These are phyloP conservation scores for Zygothrica quintamaculata DNA, from an alignment of 2,888 invertebrate species.

Conservation along the genomic window DNA sequence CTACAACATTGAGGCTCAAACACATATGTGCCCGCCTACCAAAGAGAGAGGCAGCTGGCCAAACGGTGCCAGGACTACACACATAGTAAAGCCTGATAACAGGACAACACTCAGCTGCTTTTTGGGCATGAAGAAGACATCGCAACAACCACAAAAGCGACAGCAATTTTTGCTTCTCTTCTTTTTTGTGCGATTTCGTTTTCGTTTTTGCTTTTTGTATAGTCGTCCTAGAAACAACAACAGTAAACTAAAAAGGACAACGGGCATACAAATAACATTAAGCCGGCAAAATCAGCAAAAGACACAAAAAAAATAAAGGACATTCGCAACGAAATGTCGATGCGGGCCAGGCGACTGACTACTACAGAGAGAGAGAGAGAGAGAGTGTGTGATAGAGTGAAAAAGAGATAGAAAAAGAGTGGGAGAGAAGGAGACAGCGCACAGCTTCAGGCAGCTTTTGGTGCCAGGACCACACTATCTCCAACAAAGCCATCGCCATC, in stretches of 20 bases:
- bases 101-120: slow-evolving; percentile 66
- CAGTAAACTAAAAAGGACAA: slow-evolving; percentile 77
- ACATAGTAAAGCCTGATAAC: slow-evolving; percentile 35
- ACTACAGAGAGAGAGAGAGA: too few species aligned
- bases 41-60: too few species aligned
- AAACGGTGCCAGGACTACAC: slow-evolving; percentile 21
- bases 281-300: slow-evolving; percentile 71
- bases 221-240: slow-evolving; percentile 72
- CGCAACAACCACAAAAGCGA: slow-evolving; percentile 62
- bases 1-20: slow-evolving; percentile 40
- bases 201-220: slow-evolving; percentile 13
- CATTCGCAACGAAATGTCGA: slow-evolving; percentile 48
- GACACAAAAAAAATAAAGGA: too few species aligned
- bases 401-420: too few species aligned
- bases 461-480: slow-evolving; percentile 45
- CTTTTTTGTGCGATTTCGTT: slow-evolving; percentile 11
- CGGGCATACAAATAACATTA: slow-evolving; percentile 78
- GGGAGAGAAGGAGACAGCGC: too few species aligned
- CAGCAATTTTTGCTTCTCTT: too few species aligned
- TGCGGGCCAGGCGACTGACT: slow-evolving; percentile 54
- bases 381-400: too few species aligned
- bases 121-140: slow-evolving; percentile 71
- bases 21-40: slow-evolving; percentile 57
- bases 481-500: slow-evolving; percentile 40
- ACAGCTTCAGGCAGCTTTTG: slow-evolving; percentile 33